These are phyloP conservation scores for Megalurothrips usitatus DNA, from an alignment of 2,888 invertebrate species.

Conservation along the genomic window DNA sequence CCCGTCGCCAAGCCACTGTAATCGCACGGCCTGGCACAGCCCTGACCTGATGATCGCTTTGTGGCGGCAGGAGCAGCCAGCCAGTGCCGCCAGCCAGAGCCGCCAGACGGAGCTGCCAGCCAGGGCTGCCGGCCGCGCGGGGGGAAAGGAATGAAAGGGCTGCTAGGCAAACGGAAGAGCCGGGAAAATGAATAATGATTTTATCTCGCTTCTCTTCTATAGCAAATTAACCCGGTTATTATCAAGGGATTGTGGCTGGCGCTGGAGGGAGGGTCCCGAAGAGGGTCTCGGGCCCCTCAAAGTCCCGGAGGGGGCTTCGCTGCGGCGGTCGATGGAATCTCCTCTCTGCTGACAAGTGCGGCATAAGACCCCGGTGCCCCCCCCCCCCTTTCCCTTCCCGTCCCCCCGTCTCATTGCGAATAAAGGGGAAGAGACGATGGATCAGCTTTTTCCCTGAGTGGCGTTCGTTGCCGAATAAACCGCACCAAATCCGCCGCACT, in stretches of 20 bases:
- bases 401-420: too few relatives aligned
- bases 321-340: not conserved
- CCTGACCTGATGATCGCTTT: not conserved
- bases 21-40: not conserved
- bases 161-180: not conserved
- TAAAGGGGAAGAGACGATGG: too few relatives aligned
- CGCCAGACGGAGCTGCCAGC: not conserved
- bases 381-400: too few relatives aligned
- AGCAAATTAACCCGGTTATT: not conserved
- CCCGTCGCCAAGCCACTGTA: not conserved
- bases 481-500: too few relatives aligned
- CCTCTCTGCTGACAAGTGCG: not conserved
- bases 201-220: not conserved
- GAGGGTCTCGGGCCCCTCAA: not conserved
- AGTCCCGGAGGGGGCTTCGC: not conserved
- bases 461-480: too few relatives aligned
- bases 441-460: too few relatives aligned
- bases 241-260: not conserved
- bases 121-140: not conserved
- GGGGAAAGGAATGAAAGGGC: not conserved
- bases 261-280: not conserved
- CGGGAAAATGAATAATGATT: not conserved
- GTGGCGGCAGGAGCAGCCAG: not conserved
- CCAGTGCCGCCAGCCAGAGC: too few relatives aligned
- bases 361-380: not conserved